Base-by-base conservation (phyloP, 2,888 invertebrate species). In the Nomada ferruginata region DNA sequence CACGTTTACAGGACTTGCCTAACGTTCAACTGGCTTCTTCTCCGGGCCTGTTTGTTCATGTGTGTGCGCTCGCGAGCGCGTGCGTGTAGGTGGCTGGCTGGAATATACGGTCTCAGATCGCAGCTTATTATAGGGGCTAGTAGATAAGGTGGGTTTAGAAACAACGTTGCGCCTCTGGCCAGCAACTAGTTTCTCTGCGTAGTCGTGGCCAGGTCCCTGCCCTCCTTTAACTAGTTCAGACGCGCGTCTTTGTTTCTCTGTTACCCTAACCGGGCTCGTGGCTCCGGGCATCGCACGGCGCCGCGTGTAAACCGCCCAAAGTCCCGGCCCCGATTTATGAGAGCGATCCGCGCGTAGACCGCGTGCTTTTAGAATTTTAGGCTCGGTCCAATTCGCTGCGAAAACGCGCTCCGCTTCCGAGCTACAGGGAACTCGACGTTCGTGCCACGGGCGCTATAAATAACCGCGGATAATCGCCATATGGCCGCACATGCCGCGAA, bases 81-180 rank as follows among this genome's bases (percentile, higher is more conserved):
- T 23, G 82, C 79, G 82, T 60, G 70, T 55, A 53, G 63, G 76
- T 70, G 70, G 50, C 20, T 11, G 85, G 84, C 87, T 82, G 87
- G 89, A 89, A 92, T 92, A 91, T 90, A 92, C 89, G 91, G 87
- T 92, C 91, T 91, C 91, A 89, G 91, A 92, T 92, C 92, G 91
- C 90, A 88, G 92, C 91, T 93, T 93, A 93, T 93, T 93, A 93
- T 91, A 92, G 92, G 90, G 92, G 90, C 90, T 89, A 90, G 91
- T 90, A 90, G 91, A 92, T 91, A 91, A 92, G 90, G 90, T 90
- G 89, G 88, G 88, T 89, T 92, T 91, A 90, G 90, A 90, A 90
- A 88, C 88, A 89, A 90, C 89, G 83, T 86, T 84, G 79, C 87
- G 90, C 90, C 90, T 88, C 90, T 88, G 90, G 91, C 90, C 88